Evolutionary conservation across 53 echinoderm and acorn worm species (phyloP), one percentile per base, ranked within the genome.

Genomic region (Astropecten irregularis): DNA sequence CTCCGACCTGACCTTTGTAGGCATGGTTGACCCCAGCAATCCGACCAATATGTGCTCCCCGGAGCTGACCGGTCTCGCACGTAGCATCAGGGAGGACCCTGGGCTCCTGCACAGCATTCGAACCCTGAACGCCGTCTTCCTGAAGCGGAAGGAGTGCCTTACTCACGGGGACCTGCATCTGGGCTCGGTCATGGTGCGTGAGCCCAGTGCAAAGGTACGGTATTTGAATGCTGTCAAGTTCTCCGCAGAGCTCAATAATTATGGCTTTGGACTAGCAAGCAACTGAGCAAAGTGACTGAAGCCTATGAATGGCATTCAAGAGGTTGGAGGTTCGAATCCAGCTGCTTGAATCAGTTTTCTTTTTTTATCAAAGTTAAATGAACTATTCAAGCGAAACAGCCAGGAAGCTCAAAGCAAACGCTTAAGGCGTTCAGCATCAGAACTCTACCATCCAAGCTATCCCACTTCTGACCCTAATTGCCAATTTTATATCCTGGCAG

Each of bases 151-250:
- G 52, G 89, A 95, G 2, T 95, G 95, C 39, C 81, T 95, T 25
- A 31, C 84, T n/a, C 95, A 95, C 55, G 95, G 95, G 16, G 95
- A 95, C 71, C 56, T 95, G 19, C 95, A 92, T 37, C 87, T 87
- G 26, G 92, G 95, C 20, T 95, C 95, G 16, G 52, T 91, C 10
- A 95, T 95, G 95, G 68, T 88, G 26, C 70, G 86, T 25, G 84
- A 54, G 11, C 3, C 14, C 16, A 49, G 66, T 14, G 71, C 91
- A 20, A 95, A 91, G 88, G 95, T 95, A 59, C 70, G 35, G n/a
- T n/a, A n/a, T n/a, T n/a, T 27, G 2, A 18, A 0, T 0, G 14
- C 19, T 20, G 36, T 3, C 14, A 33, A 0, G 69, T 5, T 39
- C 23, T 3, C 4, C 3, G 21, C 69, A 3, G 35, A 37, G 69